phyloP scores from a whole-genome alignment of 2,113 vertebrate genomes.

The Barbus barbus region DNA sequence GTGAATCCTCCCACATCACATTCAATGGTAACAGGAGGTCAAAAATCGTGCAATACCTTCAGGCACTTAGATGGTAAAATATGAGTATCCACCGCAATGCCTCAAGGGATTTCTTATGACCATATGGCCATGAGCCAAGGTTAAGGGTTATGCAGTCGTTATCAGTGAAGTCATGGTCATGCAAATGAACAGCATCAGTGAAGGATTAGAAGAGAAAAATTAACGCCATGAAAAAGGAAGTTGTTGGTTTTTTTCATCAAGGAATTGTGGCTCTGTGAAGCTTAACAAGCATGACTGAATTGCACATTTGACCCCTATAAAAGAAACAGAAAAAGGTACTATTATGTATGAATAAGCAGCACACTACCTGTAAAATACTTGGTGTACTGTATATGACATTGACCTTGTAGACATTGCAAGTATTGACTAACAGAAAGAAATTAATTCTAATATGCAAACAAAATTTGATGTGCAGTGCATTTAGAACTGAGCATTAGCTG shows the following conservation, averaged over 20 bases:
- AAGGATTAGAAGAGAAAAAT: conserved; percentile 1
- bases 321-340: neutral
- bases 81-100: conserved; percentile 11
- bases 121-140: conserved; percentile 35
- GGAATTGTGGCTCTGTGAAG: neutral
- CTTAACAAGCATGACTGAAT: neutral
- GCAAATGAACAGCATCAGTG: conserved; percentile 17
- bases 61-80: conserved; percentile 17
- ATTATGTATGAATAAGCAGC: neutral
- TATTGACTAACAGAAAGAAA: neutral
- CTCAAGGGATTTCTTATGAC: conserved; percentile 11
- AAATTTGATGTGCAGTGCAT: neutral
- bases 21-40: conserved; percentile 18
- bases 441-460: neutral
- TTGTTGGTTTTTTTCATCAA: neutral
- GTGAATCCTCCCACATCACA: conserved; percentile 1
- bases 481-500: neutral
- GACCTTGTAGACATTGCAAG: neutral
- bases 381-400: neutral
- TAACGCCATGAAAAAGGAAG: neutral
- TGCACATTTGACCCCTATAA: neutral
- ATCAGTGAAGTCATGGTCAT: neutral
- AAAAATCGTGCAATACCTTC: conserved; percentile 24
- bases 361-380: neutral
- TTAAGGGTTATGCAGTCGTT: conserved; percentile 28